Base-by-base conservation (phyloP, 1,140 invertebrate genomes). In the Musca vetustissima region DNA sequence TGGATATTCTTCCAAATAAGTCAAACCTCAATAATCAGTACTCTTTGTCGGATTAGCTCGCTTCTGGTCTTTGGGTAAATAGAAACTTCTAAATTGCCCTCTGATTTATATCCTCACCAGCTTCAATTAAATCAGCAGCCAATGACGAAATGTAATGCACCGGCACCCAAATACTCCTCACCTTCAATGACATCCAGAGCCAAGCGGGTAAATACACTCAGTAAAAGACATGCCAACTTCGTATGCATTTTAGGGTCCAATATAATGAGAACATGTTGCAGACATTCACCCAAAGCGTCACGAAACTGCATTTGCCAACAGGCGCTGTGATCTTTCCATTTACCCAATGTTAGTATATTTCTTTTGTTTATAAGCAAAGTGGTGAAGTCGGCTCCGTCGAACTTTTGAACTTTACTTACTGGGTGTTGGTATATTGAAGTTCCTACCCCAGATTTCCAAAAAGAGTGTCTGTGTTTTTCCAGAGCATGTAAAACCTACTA, bases 261-360 rank as follows among this genome's bases (percentile, higher is more conserved):
- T 67, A 98, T 96, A 70, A 98, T 96, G 9, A 98, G 87, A 0
- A 99, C 90, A 78, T 99, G 97, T 4, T 99, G 86, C 4, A 98
- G 83, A 4, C 92, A 96, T 85, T 99, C 97, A 0, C 97, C 97
- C 0, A 98, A 84, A 0, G 95, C 94, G 0, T 97, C 97, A 43
- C 97, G 86, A 79, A 96, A 95, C 73, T 96, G 92, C 90, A 99
- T 94, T 82, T 97, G 94, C 97, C 97, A 99, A 78, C 96, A 98
- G 0, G 94, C 94, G 69, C 93, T 91, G 81, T 97, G 94, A 78
- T 96, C 93, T 66, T 86, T 86, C 93, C 93, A 96, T 73, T 92
- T 92, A 1, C 90, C 89, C 4, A 95, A 82, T 0, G 93, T n/a
- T n/a, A n/a, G n/a, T n/a, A n/a, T n/a, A n/a, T n/a, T n/a, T n/a